Conservation (phyloP, 2,888 invertebrate species). For the Dynastes maya region DNA sequence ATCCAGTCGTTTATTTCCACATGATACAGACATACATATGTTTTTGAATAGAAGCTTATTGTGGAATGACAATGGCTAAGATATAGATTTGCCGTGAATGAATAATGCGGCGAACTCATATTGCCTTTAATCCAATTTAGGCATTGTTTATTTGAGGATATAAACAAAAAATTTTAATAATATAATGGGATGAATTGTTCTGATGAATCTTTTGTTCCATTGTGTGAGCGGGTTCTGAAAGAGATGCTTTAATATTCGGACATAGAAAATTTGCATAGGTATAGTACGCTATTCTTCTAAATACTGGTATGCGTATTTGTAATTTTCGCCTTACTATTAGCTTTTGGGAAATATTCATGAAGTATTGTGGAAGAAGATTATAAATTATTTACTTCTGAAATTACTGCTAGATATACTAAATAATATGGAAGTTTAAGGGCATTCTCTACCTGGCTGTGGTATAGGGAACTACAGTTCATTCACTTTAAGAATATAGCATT, state of each 20-base stretch:
- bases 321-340: not conserved
- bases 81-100: conserved; percentile 30
- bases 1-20: no score
- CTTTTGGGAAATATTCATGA: not conserved
- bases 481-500: no score
- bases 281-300: not conserved
- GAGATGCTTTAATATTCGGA: conserved; percentile 38
- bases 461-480: no score
- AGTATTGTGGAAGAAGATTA: no score
- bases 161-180: conserved; percentile 45
- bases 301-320: not conserved
- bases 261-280: conserved; percentile 39
- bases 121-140: conserved; percentile 43
- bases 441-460: no score
- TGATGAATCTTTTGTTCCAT: conserved; percentile 40
- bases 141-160: conserved; percentile 42
- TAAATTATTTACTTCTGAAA: no score
- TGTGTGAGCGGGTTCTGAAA: conserved; percentile 27
- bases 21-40: not conserved
- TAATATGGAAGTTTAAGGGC: no score
- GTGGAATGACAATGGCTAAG: conserved; percentile 36
- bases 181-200: conserved; percentile 45
- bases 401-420: no score
- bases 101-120: conserved; percentile 32
- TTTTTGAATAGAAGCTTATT: conserved; percentile 38